Percentiles rank a stretch among this genome's conserved stretches.
Evolutionary conservation across 1,140 invertebrate species (phyloP).

Genomic region (Neomicropteryx cornuta): DNA sequence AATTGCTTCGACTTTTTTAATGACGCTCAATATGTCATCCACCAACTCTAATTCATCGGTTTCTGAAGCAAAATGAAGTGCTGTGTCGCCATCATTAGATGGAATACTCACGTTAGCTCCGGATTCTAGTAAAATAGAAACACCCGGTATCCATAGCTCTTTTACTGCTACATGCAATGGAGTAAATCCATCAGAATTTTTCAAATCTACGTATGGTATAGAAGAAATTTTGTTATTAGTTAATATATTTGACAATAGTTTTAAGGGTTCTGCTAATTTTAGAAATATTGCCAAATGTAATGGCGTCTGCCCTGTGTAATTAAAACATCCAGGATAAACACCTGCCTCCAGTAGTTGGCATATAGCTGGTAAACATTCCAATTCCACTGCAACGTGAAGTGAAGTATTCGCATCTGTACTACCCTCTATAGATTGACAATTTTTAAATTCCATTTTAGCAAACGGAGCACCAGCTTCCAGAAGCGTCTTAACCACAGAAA

Average conservation of each 20-base stretch:
- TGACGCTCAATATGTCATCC: constrained; percentile 44
- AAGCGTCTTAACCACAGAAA: constrained; percentile 27
- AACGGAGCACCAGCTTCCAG: constrained; percentile 23
- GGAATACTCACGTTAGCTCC: constrained; percentile 52
- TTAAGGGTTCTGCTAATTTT: constrained; percentile 30
- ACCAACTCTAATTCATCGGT: constrained; percentile 49
- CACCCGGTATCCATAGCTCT: constrained; percentile 37
- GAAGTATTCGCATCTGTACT: constrained; percentile 33
- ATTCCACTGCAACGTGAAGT: constrained; percentile 45
- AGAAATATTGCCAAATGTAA: constrained; percentile 45
- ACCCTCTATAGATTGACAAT: too few relatives aligned
- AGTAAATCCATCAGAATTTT: constrained; percentile 30
- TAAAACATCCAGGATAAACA: constrained; percentile 38
- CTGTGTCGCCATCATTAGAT: constrained; percentile 48
- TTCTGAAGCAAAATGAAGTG: constrained; percentile 44
- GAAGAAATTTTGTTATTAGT: constrained; percentile 23
- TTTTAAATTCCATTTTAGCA: constrained; percentile 24
- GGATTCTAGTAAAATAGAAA: constrained; percentile 52
- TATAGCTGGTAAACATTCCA: constrained; percentile 40
- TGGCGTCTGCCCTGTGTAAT: constrained; percentile 44
- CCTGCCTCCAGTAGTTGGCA: constrained; percentile 39
- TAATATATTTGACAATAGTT: constrained; percentile 29
- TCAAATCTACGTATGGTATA: constrained; percentile 28
- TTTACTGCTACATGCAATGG: constrained; percentile 33
- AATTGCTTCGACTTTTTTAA: constrained; percentile 37